Evolutionary conservation across 1,140 invertebrate species (phyloP), one percentile per base, ranked within the genome.

Genomic region (Manduca sexta): DNA sequence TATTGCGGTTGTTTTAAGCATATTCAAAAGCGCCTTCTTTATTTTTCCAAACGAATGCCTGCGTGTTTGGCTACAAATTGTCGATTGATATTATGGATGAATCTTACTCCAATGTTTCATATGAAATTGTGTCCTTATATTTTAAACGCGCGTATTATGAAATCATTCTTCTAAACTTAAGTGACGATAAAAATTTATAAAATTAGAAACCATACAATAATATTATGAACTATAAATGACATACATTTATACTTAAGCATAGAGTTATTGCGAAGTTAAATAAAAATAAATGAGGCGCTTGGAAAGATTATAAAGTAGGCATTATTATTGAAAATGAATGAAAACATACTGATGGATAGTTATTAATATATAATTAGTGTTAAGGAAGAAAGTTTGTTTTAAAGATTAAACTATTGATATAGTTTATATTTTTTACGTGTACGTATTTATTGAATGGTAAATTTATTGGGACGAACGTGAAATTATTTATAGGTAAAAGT

Each of bases 341-440:
- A 81, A 69, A 82, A 73, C 82, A 85, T 83, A 82, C 77, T 80
- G 81, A 83, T 74, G 68, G 81, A 84, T 84, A 83, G 81, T 84
- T 84, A 84, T 85, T 85, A 85, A 85, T 85, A 85, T 85, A 85
- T 85, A 83, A 83, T 82, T 83, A 85, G 82, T 30, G 46, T 40
- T 70, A 74, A 85, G 71, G 65, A 69, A 66, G 60, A 45, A 85
- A 82, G 79, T 85, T 85, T 83, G 79, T 85, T 85, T 85, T 83
- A 83, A 85, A 83, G 76, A 83, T 85, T 82, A 83, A 85, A 85
- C 82, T 85, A 83, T 85, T 81, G 73, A 85, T 81, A 85, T 85
- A 85, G 82, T 85, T 85, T 85, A 85, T 85, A 85, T 85, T 85
- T 85, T 85, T 85, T 85, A 85, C 82, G 77, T 85, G 76, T 85